Percentiles rank a stretch among this genome's conserved stretches.
These are phyloP conservation scores for Anabas testudineus DNA, from an alignment of 2,797 vertebrate species.

Conservation along the genomic window DNA sequence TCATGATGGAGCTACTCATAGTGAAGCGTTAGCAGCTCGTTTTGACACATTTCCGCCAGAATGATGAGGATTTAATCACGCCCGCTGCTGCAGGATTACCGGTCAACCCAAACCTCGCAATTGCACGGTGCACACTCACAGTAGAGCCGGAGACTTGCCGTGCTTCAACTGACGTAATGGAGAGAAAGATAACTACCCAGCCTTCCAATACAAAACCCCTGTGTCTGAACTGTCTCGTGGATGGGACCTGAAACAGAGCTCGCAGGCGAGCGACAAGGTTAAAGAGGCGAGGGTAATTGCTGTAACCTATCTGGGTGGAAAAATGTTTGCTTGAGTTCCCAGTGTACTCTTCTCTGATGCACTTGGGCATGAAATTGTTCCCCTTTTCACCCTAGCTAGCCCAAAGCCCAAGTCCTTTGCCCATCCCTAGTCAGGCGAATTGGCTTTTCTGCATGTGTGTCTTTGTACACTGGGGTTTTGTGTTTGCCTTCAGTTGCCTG, in stretches of 20 bases:
- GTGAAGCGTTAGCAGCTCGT: conserved; percentile 41
- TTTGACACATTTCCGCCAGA: conserved; percentile 40
- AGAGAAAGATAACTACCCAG: conserved; percentile 52
- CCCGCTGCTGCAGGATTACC: conserved; percentile 8
- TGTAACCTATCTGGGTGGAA: conserved; percentile 80
- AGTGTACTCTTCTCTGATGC: conserved; percentile 74
- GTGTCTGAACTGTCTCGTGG: conserved; percentile 19
- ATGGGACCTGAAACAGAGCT: conserved; percentile 67
- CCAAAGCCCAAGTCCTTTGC: conserved; percentile 58
- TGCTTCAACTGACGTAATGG: conserved; percentile 60
- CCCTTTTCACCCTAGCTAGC: conserved; percentile 73
- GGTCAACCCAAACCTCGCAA: conserved; percentile 31
- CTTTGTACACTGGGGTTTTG: conserved; percentile 27
- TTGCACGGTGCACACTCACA: conserved; percentile 1
- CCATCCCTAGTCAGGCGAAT: conserved; percentile 49
- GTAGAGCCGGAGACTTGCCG: conserved; percentile 19
- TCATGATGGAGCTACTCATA: conserved; percentile 21
- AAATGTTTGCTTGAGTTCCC: conserved; percentile 76
- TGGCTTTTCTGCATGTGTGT: conserved; percentile 45
- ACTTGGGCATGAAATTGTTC: conserved; percentile 79
- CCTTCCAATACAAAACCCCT: conserved; percentile 18
- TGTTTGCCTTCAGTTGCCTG: conserved; percentile 49
- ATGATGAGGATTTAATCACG: conserved; percentile 52
- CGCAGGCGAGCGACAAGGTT: conserved; percentile 64
- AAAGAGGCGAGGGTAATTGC: conserved; percentile 80